A percentile compares a stretch with the other conserved stretches of the same genome.
Conservation (phyloP, 2,113 vertebrate genomes). For the Cathartes aura region DNA sequence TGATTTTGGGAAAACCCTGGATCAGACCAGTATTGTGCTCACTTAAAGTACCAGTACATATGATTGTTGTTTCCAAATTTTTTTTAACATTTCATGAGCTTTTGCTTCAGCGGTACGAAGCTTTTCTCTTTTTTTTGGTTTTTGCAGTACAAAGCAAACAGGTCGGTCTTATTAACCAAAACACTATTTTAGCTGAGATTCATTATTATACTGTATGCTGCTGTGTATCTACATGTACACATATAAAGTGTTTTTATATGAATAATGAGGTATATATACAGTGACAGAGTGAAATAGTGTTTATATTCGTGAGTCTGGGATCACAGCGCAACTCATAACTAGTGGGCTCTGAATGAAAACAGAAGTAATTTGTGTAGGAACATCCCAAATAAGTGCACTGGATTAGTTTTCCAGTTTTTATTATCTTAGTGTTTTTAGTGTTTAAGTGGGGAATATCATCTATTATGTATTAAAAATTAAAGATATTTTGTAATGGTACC, state of each 20-base stretch:
- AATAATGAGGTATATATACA: neutral
- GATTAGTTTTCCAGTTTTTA: neutral
- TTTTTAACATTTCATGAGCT: neutral
- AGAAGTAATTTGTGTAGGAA: neutral
- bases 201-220: neutral
- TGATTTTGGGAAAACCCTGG: slow-evolving; percentile 29
- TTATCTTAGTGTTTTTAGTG: neutral
- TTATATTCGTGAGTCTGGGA: neutral
- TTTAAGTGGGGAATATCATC: neutral
- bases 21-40: neutral
- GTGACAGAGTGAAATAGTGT: slow-evolving; percentile 24
- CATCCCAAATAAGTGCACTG: neutral
- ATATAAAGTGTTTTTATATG: neutral
- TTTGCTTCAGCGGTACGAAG: neutral
- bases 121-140: neutral
- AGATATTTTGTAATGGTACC: neutral
- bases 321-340: slow-evolving; percentile 12
- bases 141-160: neutral
- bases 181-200: neutral
- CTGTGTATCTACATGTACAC: neutral
- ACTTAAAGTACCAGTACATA: neutral
- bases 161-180: neutral
- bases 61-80: neutral
- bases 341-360: neutral
- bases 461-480: neutral